Conservation (phyloP, 2,113 vertebrate genomes). For the Vireo altiloquus region DNA sequence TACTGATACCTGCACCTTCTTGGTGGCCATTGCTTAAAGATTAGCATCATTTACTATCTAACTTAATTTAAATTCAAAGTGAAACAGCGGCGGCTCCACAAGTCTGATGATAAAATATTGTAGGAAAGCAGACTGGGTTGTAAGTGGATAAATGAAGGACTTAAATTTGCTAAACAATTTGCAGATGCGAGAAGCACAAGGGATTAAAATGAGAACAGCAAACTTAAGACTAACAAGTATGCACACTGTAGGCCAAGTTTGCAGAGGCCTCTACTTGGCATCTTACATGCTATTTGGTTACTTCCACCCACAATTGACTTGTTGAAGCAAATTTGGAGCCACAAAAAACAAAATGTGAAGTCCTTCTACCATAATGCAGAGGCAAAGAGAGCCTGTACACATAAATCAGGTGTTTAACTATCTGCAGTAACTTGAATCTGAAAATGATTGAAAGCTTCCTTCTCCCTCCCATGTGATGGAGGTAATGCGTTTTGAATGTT, state of each 20-base stretch:
- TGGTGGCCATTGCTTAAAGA: not conserved
- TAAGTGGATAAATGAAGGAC: conserved; percentile 20
- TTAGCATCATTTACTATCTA: not conserved
- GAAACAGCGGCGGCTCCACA: not conserved
- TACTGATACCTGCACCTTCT: not conserved
- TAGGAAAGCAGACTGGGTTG: not conserved
- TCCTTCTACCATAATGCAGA: not conserved
- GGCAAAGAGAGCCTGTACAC: not conserved
- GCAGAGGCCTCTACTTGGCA: conserved; percentile 48
- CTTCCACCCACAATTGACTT: conserved; percentile 36
- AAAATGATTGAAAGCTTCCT: conserved; percentile 38
- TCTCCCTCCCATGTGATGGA: not conserved
- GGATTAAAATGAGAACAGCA: conserved; percentile 40
- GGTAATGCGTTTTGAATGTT: not conserved
- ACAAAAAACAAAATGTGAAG: conserved; percentile 30
- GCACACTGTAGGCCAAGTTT: conserved; percentile 4
- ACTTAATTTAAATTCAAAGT: not conserved
- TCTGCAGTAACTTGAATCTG: conserved; percentile 12
- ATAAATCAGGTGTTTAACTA: conserved; percentile 53
- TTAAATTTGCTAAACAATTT: conserved; percentile 43
- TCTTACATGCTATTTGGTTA: conserved; percentile 25
- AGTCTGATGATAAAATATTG: not conserved
- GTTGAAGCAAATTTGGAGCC: conserved; percentile 49
- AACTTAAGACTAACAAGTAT: not conserved
- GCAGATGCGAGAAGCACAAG: conserved; percentile 21